Evolutionary conservation across 2,888 invertebrate species (phyloP), one percentile per base, ranked within the genome.

Genomic region (Pollenia griseotomentosa): DNA sequence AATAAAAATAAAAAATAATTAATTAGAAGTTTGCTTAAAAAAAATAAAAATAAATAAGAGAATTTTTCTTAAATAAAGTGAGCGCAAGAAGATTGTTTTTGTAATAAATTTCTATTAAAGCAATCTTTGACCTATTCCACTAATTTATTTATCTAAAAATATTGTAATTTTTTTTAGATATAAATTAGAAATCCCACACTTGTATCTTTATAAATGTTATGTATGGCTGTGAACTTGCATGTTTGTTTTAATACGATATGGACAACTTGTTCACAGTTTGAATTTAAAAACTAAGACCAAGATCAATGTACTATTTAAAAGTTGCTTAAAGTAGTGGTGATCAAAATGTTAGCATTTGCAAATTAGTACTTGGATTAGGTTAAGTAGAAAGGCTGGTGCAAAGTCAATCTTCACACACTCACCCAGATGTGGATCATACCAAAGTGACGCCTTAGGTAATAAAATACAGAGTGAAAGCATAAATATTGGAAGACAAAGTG

Each of bases 91-190:
- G 48, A 33, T 33, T 33, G 61, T 16, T 46, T 57, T 19, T 57
- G 0, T 14, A 16, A 57, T 59, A 9, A 51, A 57, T 19, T n/a
- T 44, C n/a, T 19, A 23, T 11, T 55, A 42, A 33, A 10, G n/a
- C 16, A 51, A 70, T 53, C 40, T 55, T 70, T 16, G 11, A n/a
- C 57, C 73, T 80, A 57, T 44, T 74, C 68, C 59, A 82, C 74
- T 66, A 74, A 74, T 74, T 82, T 57, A 74, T 68, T 57, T 14
- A 66, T 46, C 59, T 40, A 65, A 73, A 73, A 82, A 57, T 82
- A 44, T 75, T 61, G 53, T 83, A 73, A 73, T 66, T 66, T 66
- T 46, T 46, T 42, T 57, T 59, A 42, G 61, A 71, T 63, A 51
- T 44, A 40, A 66, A 74, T n/a, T 42, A 33, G 3, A 82, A 53